Base-by-base conservation (phyloP, 2,113 vertebrate species). In the Chlamydotis undulata region DNA sequence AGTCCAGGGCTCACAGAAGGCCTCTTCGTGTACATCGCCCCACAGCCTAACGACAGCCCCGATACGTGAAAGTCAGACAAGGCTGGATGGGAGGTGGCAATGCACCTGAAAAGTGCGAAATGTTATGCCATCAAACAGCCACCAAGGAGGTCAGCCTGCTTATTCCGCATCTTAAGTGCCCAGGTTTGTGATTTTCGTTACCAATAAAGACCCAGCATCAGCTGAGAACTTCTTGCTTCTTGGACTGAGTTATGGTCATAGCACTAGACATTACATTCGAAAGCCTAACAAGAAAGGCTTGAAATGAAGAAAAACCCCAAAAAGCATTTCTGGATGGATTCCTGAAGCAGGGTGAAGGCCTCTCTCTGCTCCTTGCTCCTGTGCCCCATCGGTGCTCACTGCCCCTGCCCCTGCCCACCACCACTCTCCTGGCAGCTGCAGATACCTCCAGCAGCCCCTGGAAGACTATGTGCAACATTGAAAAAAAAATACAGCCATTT, bases 301-400 rank as follows among this genome's bases (percentile, higher is more conserved):
- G 22, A 45, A 43, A 12, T 11, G 17, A 87, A 87, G 28, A n/a
- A 5, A 83, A 52, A 11, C 3, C 9, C 9, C 5, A 12, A 35
- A 67, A 52, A 41, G 3, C 18, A 29, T 59, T 81, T 71, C 78
- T 45, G 52, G 9, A 12, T 53, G 19, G 19, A 28, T 49, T 53
- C 41, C 35, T 3, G 0, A 65, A 75, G 28, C 7, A 7, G 35
- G 8, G 4, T 9, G 3, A 56, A 74, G 5, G 6, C 2, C 3
- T 31, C 4, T 19, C 41, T 49, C 31, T 1, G 0, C 4, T 33
- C 4, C 29, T 55, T 43, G 12, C 14, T 65, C 33, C 26, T 22
- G 26, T 39, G 18, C 12, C 13, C 28, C 7, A 0, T 4, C 5
- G 17, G n/a, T 39, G 19, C 26, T 41, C 19, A 35, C 33, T 23